These are phyloP conservation scores for Andricus grossulariae DNA, from an alignment of 1,140 invertebrate genomes.

Conservation along the genomic window DNA sequence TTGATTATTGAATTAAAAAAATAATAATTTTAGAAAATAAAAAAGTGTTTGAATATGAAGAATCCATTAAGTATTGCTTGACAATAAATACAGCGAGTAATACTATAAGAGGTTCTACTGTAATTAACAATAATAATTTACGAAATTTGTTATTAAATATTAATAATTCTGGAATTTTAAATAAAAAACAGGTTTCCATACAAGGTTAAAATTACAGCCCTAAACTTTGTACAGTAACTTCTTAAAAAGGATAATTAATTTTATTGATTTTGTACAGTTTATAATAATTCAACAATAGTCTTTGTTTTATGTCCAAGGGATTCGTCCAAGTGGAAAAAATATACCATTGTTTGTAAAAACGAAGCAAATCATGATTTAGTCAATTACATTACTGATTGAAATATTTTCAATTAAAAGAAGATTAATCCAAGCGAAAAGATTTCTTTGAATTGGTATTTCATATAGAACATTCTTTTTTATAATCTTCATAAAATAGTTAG, in stretches of 20 bases:
- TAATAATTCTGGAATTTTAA: not conserved
- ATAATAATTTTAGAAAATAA: too few relatives aligned
- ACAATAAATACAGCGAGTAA: too few relatives aligned
- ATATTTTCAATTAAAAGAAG: too few relatives aligned
- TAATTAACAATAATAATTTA: constrained; percentile 1
- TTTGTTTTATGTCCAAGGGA: not conserved
- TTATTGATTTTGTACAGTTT: constrained; percentile 10
- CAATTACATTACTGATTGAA: too few relatives aligned
- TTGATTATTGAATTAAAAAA: too few relatives aligned
- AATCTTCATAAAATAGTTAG: too few relatives aligned
- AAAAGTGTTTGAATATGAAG: too few relatives aligned
- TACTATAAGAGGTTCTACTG: not conserved
- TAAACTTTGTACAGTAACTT: constrained; percentile 11
- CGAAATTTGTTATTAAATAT: not conserved
- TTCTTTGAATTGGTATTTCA: too few relatives aligned
- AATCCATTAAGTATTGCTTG: too few relatives aligned
- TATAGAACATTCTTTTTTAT: too few relatives aligned
- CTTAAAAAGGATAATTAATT: not conserved
- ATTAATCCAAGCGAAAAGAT: too few relatives aligned
- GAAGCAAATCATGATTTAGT: too few relatives aligned
- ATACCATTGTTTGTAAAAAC: not conserved
- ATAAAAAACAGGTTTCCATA: not conserved
- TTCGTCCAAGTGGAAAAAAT: not conserved
- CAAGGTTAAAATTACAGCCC: not conserved
- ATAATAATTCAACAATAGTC: constrained; percentile 6